Percentiles rank a stretch among this genome's conserved stretches.
These are phyloP conservation scores for Hermaeophaga mercurialis DNA, from an alignment of 2,888 invertebrate genomes.

Conservation along the genomic window DNA sequence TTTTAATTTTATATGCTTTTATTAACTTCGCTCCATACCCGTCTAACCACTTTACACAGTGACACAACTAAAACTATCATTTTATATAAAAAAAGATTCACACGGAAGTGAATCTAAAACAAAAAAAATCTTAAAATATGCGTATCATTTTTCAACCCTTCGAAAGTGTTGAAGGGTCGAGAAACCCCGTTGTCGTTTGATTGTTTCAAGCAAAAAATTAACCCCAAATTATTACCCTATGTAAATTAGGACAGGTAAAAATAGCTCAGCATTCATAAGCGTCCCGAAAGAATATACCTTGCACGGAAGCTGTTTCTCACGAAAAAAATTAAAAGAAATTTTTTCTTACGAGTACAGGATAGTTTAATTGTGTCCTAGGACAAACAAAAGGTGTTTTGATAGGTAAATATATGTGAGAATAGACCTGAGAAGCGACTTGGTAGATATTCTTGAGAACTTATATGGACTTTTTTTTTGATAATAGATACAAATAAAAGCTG, in stretches of 20 bases:
- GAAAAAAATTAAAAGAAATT: constrained; percentile 33
- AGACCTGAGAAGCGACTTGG: neutral
- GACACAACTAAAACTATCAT: constrained; percentile 34
- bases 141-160: constrained; percentile 48
- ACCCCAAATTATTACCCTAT: constrained; percentile 49
- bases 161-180: constrained; percentile 35
- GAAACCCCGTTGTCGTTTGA: constrained; percentile 38
- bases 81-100: constrained; percentile 42
- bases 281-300: constrained; percentile 37
- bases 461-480: too few relatives aligned
- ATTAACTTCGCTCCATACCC: constrained; percentile 29
- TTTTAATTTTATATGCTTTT: constrained; percentile 31
- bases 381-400: constrained; percentile 32
- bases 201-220: constrained; percentile 55
- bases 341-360: constrained; percentile 25
- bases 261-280: constrained; percentile 20
- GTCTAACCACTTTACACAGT: constrained; percentile 36
- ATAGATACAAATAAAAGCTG: too few relatives aligned
- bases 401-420: constrained; percentile 31
- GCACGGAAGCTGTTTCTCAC: constrained; percentile 40
- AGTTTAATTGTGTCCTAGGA: constrained; percentile 23
- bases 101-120: constrained; percentile 44
- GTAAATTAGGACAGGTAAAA: constrained; percentile 49
- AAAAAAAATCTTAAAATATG: constrained; percentile 48
- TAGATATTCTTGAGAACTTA: too few relatives aligned